Evolutionary conservation across 2,888 invertebrate genomes (phyloP), one percentile per base, ranked within the genome.

Genomic region (Operophtera brumata): DNA sequence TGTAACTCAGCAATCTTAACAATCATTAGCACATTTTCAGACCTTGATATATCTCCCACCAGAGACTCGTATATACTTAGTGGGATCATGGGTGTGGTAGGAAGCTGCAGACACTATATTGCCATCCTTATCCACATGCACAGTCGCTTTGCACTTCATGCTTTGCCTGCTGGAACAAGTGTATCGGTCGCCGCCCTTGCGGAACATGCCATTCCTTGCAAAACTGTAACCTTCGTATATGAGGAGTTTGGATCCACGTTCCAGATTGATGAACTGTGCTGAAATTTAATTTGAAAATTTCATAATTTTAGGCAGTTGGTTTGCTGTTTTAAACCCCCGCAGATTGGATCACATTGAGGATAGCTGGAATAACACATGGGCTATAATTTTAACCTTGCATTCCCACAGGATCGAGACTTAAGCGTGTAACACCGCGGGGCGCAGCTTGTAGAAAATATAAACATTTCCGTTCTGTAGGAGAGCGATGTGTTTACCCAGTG

Each of bases 171-270:
- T 46, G 8, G 54, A 50, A 13, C 54, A 57, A 30, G 20, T 48
- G 36, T 47, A 51, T 1, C 56, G 40, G 7, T 7, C 9, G 13
- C 30, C 30, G 1, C 47, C 40, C 1, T 52, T 12, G 30, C 43
- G 36, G 5, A 7, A 1, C 3, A 1, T 11, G 9, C 11, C 14
- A 11, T 55, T 52, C 25, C 25, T 55, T 13, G 35, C 37, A 32
- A 42, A 59, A n/a, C 42, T 57, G 14, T 59, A 44, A 2, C 59
- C 48, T 41, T 32, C n/a, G n/a, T 54, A 46, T 39, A 59, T 45
- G 6, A 59, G 54, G 10, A 59, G 34, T 28, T n/a, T 28, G 2
- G 50, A 14, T 10, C 59, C 61, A 6, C 50, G 35, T 20, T 40
- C 35, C 35, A 56, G 30, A 9, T 47, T 51, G 11, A 56, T 56